A percentile compares a stretch with the other conserved stretches of the same genome.
Conservation (phyloP, 2,113 vertebrate species). For the Apteryx mantelli region DNA sequence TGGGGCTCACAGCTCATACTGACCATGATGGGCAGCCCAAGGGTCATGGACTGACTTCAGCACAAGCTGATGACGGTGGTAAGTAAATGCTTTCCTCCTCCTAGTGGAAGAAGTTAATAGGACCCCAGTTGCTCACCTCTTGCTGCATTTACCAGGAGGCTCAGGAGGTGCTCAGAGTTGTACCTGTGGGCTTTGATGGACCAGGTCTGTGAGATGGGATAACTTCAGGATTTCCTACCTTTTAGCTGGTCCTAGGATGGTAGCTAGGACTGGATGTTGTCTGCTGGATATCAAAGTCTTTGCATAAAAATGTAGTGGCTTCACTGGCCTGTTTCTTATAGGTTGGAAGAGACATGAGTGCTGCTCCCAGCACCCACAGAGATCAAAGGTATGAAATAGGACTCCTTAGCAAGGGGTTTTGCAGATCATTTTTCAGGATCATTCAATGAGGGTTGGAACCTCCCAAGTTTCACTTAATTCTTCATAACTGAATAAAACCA, state of each 20-base stretch:
- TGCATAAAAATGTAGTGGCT: not conserved
- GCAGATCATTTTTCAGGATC: conserved; percentile 62
- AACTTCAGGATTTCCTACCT: not conserved
- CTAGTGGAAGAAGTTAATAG: not conserved
- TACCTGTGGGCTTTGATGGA: not conserved
- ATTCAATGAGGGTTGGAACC: conserved; percentile 62
- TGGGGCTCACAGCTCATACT: not conserved
- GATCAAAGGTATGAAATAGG: conserved; percentile 62
- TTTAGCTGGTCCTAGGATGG: not conserved
- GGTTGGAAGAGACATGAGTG: conserved; percentile 27
- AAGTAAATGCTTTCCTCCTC: not conserved
- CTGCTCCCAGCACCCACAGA: conserved; percentile 45
- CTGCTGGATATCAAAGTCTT: not conserved
- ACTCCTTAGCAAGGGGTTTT: conserved; percentile 40
- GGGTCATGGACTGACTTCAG: not conserved
- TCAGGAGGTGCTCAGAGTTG: not conserved
- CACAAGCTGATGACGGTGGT: not conserved
- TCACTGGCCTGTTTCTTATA: not conserved
- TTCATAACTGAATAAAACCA: conserved; percentile 64
- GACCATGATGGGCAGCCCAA: not conserved
- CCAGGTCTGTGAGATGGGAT: not conserved
- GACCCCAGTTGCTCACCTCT: not conserved
- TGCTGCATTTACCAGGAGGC: not conserved
- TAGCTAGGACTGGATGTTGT: not conserved
- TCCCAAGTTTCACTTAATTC: conserved; percentile 71